Base-by-base conservation (phyloP, 2,888 invertebrate genomes). In the Rhodophaea formosa region DNA sequence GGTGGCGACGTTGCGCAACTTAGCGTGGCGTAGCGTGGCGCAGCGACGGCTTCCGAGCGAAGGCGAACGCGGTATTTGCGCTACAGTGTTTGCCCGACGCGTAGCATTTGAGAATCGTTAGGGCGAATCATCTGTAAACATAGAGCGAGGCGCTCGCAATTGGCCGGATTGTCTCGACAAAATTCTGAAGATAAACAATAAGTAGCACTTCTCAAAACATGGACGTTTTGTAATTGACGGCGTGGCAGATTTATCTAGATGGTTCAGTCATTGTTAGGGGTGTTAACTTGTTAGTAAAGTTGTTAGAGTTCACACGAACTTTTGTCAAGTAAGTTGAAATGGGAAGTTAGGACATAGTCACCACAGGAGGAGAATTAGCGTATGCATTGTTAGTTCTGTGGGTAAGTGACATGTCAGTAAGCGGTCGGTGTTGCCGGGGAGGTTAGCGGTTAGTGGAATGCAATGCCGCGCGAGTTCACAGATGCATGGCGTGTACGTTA, bases 401-500 rank as follows among this genome's bases (percentile, higher is more conserved):
- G 74, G 80, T 81, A 78, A 77, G 78, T 72, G 77, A 76, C 75
- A 78, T 79, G 75, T 80, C 67, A 76, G 74, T 77, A 77, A 82
- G 78, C 80, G 78, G 75, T 78, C 75, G 77, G 77, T 85, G 81
- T 79, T 75, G 75, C 67, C 74, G 69, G 74, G 75, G 70, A 72
- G 72, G 79, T 81, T 79, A 84, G 81, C 76, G 78, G 83, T 89
- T 87, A 86, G 85, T 84, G 88, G 90, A 89, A 89, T 90, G 90
- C 90, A 89, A 86, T 87, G 90, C 87, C 89, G 84, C 82, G 80
- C 88, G 86, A 91, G 93, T 94, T 95, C 94, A 95, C 94, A 95
- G 94, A 93, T 94, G 95, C 94, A 95, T 93, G 93, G 94, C 94
- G 92, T 95, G 94, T 93, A 94, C 92, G 88, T 93, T 94, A 92